Evolutionary conservation across 1,140 invertebrate species (phyloP).

Genomic region (Battus philenor): DNA sequence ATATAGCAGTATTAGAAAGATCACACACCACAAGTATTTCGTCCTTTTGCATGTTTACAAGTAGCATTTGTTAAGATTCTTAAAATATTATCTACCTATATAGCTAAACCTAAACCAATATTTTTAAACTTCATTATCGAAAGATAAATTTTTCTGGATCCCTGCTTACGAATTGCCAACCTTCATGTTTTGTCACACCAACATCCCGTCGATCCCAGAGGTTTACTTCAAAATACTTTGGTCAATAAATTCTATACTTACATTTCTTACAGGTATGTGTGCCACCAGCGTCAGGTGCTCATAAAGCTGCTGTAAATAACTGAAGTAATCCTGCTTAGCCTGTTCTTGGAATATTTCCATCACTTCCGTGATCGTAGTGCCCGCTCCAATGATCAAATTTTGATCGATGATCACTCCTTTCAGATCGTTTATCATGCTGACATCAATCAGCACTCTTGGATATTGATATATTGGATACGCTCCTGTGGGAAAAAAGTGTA

Average conservation of each 20-base stretch:
- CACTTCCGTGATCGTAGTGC: slow-evolving; percentile 75
- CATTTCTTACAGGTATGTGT: slow-evolving; percentile 81
- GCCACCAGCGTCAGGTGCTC: slow-evolving; percentile 80
- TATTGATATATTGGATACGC: slow-evolving; percentile 39
- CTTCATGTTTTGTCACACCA: no score
- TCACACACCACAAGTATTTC: no score
- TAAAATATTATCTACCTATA: no score
- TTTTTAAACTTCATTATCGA: no score
- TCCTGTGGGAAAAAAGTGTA: slow-evolving; percentile 20
- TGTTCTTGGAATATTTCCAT: slow-evolving; percentile 76
- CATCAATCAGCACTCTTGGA: slow-evolving; percentile 80
- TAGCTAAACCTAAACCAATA: no score
- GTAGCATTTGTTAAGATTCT: no score
- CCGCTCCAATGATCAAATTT: slow-evolving; percentile 74
- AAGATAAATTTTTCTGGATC: no score
- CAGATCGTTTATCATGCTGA: slow-evolving; percentile 81
- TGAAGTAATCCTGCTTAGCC: slow-evolving; percentile 53
- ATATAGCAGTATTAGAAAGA: no score
- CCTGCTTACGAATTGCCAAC: no score
- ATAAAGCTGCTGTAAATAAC: slow-evolving; percentile 74
- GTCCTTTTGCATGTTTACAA: no score
- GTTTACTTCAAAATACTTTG: no score
- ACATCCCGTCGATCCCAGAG: no score
- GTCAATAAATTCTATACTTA: slow-evolving; percentile 45
- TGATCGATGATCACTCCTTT: slow-evolving; percentile 67